Evolutionary conservation across 2,888 invertebrate genomes (phyloP).

Genomic region (Linnaemya tessellans): DNA sequence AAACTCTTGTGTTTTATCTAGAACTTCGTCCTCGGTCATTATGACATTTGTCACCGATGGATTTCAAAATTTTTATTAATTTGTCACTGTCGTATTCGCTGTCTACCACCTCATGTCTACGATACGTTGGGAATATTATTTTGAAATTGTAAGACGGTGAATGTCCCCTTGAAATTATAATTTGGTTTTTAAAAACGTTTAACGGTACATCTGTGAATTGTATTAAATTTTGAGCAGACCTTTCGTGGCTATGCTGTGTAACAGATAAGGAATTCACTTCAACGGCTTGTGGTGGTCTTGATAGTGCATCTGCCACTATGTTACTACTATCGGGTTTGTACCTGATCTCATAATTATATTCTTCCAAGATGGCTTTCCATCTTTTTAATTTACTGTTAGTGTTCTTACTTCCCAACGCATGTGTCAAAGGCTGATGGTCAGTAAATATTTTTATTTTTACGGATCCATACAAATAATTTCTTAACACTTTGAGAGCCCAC

Average conservation of each 20-base stretch:
- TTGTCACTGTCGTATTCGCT: neutral
- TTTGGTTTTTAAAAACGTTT: no score
- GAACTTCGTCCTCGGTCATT: constrained; percentile 9
- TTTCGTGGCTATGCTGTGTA: constrained; percentile 4
- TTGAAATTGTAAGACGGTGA: constrained; percentile 17
- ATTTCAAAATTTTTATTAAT: neutral
- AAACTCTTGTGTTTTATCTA: constrained; percentile 29
- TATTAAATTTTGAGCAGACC: constrained; percentile 2
- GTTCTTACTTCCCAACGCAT: no score
- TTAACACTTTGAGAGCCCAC: no score
- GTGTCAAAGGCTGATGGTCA: no score
- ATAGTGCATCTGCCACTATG: constrained; percentile 16
- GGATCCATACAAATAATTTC: no score
- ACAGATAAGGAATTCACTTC: neutral
- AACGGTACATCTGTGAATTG: constrained; percentile 13
- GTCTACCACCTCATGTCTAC: constrained; percentile 22
- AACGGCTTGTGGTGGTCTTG: neutral
- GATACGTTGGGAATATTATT: constrained; percentile 12
- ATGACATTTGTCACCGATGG: constrained; percentile 11
- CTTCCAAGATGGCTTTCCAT: constrained; percentile 18
- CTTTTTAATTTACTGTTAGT: no score
- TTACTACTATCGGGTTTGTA: constrained; percentile 31
- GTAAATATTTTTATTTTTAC: no score
- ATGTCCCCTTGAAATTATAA: neutral
- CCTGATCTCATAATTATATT: constrained; percentile 41